Base-by-base conservation (phyloP, 2,797 vertebrate genomes). In the Triplophysa yarkandensis region DNA sequence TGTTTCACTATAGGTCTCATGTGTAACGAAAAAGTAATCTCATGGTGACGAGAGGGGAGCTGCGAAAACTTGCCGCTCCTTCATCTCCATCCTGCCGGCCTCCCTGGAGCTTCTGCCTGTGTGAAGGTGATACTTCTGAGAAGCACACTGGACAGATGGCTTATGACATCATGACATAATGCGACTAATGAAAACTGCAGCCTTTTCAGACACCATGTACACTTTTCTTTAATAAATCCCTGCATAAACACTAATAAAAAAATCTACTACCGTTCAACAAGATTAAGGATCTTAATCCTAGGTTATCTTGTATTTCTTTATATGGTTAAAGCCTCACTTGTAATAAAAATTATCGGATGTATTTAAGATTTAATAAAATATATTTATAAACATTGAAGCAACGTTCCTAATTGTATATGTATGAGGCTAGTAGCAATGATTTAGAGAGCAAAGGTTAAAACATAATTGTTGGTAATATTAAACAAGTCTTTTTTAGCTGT, bases 1-100 rank as follows among this genome's bases (percentile, higher is more conserved):
- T 80, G 84, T 82, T 85, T 82, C 83, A 83, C 80, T 77, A 81
- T 55, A 79, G 74, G 74, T 68, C 80, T 80, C 80, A 77, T 87
- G 78, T 85, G 82, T 79, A 87, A 85, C 79, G 75, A 79, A 83
- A 85, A 83, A 84, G 80, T 83, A 77, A 84, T 86, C 85, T 85
- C 84, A 77, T 78, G 77, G 78, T 80, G 74, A 79, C 67, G 63
- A 79, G 76, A 81, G 67, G 62, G 75, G 69, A 80, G 66, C 67
- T 23, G 71, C 43, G 61, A 65, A 75, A 54, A 74, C 43, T 19
- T 30, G 23, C 27, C 19, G 23, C 19, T 79, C 60, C 79, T 77
- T 68, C 76, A 63, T 73, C 78, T 76, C 43, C 77, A 70, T 74
- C 61, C 64, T 39, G 44, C 48, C 61, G 60, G 23, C 70, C 57